A percentile compares a stretch with the other conserved stretches of the same genome.
phyloP scores from a whole-genome alignment of 1,140 invertebrate genomes.

The Caerostris extrusa region DNA sequence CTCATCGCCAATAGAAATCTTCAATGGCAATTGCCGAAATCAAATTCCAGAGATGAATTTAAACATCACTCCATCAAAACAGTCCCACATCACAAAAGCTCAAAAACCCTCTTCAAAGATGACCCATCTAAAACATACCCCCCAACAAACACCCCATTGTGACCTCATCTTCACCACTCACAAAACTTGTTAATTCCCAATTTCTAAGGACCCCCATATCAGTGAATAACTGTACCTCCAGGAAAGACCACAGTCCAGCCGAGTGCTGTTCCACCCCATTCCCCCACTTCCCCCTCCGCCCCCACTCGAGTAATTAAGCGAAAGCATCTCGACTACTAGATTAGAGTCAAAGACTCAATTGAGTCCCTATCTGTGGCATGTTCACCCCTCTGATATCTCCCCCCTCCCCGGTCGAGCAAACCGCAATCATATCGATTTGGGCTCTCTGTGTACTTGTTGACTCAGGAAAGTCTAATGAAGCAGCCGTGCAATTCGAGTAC shows the following conservation, averaged over 20 bases:
- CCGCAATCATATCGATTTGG: slow-evolving; percentile 35
- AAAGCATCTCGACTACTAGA: slow-evolving; percentile 43
- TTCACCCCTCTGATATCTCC: background rate
- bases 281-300: background rate
- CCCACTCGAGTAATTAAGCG: slow-evolving; percentile 41
- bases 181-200: background rate
- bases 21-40: too few relatives aligned
- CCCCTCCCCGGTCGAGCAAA: background rate
- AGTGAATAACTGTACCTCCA: background rate
- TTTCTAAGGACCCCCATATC: slow-evolving; percentile 19
- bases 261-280: background rate
- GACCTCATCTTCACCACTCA: background rate
- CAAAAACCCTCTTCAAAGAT: background rate
- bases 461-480: slow-evolving; percentile 51
- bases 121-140: background rate
- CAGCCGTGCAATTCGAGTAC: slow-evolving; percentile 16
- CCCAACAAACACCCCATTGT: background rate
- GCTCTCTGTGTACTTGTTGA: slow-evolving; percentile 38
- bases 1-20: too few relatives aligned
- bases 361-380: slow-evolving; percentile 50
- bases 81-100: too few relatives aligned
- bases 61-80: too few relatives aligned
- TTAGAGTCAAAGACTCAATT: slow-evolving; percentile 60
- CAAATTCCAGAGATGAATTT: too few relatives aligned
- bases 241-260: background rate